Evolutionary conservation across 2,113 vertebrate species (phyloP).

Genomic region (Butorides virescens): DNA sequence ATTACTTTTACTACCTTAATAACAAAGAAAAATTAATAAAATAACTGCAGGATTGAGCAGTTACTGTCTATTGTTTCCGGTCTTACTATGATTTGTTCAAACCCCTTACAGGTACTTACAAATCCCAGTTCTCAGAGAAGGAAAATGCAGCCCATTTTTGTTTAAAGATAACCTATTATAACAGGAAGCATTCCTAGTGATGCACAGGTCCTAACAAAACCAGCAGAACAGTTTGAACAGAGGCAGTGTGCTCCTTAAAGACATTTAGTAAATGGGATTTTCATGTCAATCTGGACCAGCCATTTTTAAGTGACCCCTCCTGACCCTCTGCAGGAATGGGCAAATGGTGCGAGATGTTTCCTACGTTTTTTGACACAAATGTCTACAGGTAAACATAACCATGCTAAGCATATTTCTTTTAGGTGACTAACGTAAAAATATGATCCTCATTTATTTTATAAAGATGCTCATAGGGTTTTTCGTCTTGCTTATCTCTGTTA

Average conservation of each 20-base stretch:
- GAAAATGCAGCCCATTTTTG: background rate
- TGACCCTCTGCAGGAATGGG: background rate
- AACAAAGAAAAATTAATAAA: constrained; percentile 33
- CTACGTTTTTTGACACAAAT: background rate
- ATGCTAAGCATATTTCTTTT: background rate
- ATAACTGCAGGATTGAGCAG: constrained; percentile 1
- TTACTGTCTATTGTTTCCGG: background rate
- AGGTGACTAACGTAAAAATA: background rate
- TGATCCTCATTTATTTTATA: background rate
- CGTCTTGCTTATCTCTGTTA: background rate
- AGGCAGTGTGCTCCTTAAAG: background rate
- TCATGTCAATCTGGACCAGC: background rate
- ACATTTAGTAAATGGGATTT: background rate
- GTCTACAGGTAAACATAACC: background rate
- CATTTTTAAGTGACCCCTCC: background rate
- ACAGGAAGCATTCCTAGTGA: background rate
- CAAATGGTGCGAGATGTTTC: background rate
- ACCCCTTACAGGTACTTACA: background rate
- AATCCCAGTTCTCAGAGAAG: background rate
- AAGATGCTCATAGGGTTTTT: background rate
- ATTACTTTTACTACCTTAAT: constrained; percentile 24
- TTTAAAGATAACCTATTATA: background rate
- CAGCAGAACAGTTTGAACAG: background rate
- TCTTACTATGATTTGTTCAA: constrained; percentile 9
- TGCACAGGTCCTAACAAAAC: background rate